phyloP scores from a whole-genome alignment of 2,797 vertebrate genomes.

The Hypotaenidia okinawae region DNA sequence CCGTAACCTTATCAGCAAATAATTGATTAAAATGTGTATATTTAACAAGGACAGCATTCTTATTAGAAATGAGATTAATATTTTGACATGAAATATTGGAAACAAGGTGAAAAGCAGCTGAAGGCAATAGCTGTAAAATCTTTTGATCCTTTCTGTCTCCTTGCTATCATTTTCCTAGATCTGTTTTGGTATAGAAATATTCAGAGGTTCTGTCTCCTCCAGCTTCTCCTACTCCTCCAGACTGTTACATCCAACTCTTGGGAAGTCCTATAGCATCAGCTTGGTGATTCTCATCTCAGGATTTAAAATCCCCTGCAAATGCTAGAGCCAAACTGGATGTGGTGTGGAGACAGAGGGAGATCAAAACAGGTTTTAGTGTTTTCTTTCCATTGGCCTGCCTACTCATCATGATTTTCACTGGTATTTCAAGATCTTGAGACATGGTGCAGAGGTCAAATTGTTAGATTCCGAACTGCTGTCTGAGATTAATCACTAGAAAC shows the following conservation, averaged over 20 bases:
- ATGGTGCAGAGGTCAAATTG: not conserved
- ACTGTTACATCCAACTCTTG: not conserved
- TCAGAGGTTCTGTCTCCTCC: not conserved
- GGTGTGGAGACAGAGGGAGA: not conserved
- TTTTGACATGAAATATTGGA: conserved; percentile 1
- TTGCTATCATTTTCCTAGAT: conserved; percentile 18
- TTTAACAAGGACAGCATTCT: not conserved
- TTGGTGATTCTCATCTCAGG: not conserved
- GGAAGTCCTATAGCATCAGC: not conserved
- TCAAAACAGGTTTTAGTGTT: not conserved
- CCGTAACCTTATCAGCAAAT: not conserved
- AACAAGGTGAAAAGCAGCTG: not conserved
- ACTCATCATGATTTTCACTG: not conserved
- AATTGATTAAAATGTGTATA: not conserved
- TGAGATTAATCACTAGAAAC: not conserved
- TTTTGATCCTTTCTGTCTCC: conserved; percentile 15
- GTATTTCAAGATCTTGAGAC: not conserved
- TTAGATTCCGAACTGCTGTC: not conserved
- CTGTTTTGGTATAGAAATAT: conserved; percentile 8
- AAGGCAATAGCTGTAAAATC: conserved; percentile 3
- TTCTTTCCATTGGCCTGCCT: not conserved
- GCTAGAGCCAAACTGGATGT: not conserved
- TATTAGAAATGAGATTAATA: not conserved
- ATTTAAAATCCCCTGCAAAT: not conserved
- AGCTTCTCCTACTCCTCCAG: not conserved